Evolutionary conservation across 1,140 invertebrate species (phyloP), one percentile per base, ranked within the genome.

Genomic region (Diorhabda elongata): DNA sequence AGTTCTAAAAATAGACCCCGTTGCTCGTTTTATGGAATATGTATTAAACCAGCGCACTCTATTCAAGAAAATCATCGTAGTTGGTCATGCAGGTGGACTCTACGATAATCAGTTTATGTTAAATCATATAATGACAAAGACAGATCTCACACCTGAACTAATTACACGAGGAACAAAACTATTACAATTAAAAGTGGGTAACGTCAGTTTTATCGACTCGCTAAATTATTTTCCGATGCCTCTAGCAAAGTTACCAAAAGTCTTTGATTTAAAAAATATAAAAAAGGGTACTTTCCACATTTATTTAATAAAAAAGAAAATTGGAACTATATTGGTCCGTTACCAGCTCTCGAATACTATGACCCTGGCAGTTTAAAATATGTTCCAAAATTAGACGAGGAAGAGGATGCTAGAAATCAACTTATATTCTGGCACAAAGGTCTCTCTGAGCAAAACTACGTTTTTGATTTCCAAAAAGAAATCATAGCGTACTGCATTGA

Each of bases 221-320:
- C 52, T 70, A 5, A 66, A 62, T 58, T 70, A 65, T 62, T 65
- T 69, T 42, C 62, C 63, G 8, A 64, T 69, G 59, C 63, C 68
- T 6, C 42, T 69, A 6, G 57, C 68, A 45, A 5, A 59, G 8
- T 64, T 69, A n/a, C 68, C 68, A 5, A 66, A 69, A 66, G 59
- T 63, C 5, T 69, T 69, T 59, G 63, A 60, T 42, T 66, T 66
- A 6, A n/a, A 41, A 5, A 9, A 58, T 26, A 41, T 67, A 11
- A 70, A 69, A 73, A 73, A 64, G 71, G 71, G 3, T 70, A 73
- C 44, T 70, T 70, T 67, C 66, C 71, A 52, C 69, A 73, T 61
- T 44, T 68, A n/a, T 73, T 73, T 58, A 73, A 73, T 60, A 68
- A n/a, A 42, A 61, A 5, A 6, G 61, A 64, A 57, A 68, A 73